These are phyloP conservation scores for Syndactyla subalaris DNA, from an alignment of 2,797 vertebrate species.

Conservation along the genomic window DNA sequence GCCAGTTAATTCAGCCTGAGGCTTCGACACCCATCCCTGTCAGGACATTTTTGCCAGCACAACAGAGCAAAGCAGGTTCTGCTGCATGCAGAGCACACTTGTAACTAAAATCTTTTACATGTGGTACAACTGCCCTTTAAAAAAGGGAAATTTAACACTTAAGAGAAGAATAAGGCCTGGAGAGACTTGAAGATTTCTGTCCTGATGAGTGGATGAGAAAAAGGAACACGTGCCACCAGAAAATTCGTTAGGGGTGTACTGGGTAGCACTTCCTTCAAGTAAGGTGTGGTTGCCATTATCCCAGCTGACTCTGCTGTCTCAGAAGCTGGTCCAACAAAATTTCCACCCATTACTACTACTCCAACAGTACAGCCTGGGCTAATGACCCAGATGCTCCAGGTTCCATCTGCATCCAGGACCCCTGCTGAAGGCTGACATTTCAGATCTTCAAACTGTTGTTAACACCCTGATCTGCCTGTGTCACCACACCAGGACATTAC, in stretches of 20 bases:
- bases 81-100: neutral
- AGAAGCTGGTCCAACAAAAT: neutral
- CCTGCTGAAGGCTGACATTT: neutral
- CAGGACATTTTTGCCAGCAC: neutral
- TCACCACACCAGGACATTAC: neutral
- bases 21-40: neutral
- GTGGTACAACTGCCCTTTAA: neutral
- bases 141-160: neutral
- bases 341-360: neutral
- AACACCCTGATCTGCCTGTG: neutral
- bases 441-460: neutral
- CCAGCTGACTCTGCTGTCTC: neutral
- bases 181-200: neutral
- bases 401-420: no score
- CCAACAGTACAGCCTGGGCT: neutral
- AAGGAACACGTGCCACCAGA: neutral
- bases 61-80: neutral
- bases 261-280: neutral
- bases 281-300: neutral
- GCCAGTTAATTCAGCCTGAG: neutral
- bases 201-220: neutral
- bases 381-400: neutral
- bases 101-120: neutral
- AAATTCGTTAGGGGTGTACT: accelerated
- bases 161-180: neutral